Base-by-base conservation (phyloP, 2,888 invertebrate species). In the Venusia cambrica region DNA sequence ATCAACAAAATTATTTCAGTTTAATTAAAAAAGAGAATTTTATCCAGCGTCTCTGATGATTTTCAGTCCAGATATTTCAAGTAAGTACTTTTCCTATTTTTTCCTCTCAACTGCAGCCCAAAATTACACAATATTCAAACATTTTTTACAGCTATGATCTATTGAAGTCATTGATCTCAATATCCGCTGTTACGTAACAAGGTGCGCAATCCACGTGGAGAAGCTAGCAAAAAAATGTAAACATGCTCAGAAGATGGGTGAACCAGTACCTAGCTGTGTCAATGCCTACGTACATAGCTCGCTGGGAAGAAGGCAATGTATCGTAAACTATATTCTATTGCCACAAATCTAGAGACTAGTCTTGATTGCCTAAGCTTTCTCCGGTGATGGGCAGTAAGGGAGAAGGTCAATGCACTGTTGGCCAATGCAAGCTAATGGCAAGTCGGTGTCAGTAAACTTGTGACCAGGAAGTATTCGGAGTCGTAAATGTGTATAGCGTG, bases 161-260 rank as follows among this genome's bases (percentile, higher is more conserved):
- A 2, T 10, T 38, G 21, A 51, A 57, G 67, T 63, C 64, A 58
- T 51, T 65, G 63, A 58, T 62, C 65, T 54, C 45, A 28, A 37
- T 29, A 49, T 50, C 30, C 43, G 43, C 18, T 36, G 46, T 56
- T 57, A 44, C 46, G 40, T 50, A 63, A 63, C 26, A 45, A 19
- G 38, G 43, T 36, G 40, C 42, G 45, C 36, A 51, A 44, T 48
- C 40, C 44, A 40, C 42, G 46, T 45, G 40, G 33, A 51, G 50
- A 46, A 39, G n/a, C 54, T 39, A 39, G 54, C 50, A 73, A 74
- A 72, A n/a, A 73, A 73, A 72, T 51, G 59, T 73, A 73, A 72
- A 73, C 73, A 73, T 44, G 21, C 24, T 32, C 31, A 8, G 25
- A 26, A 19, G 27, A 38, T 26, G 7, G 21, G 15, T 28, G 22